Conservation (phyloP, 1,140 invertebrate genomes). For the Caerostris extrusa region DNA sequence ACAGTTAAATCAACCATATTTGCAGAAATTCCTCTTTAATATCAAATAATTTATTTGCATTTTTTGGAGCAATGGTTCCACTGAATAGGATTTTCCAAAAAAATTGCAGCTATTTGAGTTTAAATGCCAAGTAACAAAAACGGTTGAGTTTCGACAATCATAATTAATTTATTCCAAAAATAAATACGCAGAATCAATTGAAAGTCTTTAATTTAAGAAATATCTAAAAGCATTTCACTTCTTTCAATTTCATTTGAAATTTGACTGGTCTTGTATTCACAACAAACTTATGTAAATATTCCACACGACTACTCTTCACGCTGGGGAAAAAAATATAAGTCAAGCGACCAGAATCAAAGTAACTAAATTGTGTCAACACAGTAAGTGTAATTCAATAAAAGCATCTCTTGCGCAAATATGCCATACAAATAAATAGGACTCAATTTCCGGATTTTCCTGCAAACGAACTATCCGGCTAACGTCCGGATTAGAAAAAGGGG, state of each 20-base stretch:
- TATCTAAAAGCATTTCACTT: not conserved
- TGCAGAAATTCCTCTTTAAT: too few relatives aligned
- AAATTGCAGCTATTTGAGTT: too few relatives aligned
- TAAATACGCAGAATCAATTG: not conserved
- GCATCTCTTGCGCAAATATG: not conserved
- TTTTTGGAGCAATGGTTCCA: too few relatives aligned
- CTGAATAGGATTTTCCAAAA: too few relatives aligned
- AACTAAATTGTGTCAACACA: not conserved
- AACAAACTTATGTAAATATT: not conserved
- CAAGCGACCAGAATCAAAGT: not conserved
- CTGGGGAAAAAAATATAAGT: not conserved
- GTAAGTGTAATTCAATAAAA: not conserved
- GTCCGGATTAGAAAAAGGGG: not conserved
- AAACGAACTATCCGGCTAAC: not conserved
- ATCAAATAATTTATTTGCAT: too few relatives aligned
- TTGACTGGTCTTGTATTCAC: not conserved
- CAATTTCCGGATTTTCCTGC: not conserved
- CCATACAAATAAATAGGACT: not conserved
- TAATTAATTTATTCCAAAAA: slow-evolving; percentile 20
- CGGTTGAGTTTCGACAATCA: too few relatives aligned
- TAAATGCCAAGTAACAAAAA: too few relatives aligned
- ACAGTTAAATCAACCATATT: too few relatives aligned
- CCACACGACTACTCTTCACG: not conserved
- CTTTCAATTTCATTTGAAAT: not conserved
- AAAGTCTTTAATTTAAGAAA: not conserved